Conservation (phyloP, 2,113 vertebrate genomes). For the Calidris pugnax region DNA sequence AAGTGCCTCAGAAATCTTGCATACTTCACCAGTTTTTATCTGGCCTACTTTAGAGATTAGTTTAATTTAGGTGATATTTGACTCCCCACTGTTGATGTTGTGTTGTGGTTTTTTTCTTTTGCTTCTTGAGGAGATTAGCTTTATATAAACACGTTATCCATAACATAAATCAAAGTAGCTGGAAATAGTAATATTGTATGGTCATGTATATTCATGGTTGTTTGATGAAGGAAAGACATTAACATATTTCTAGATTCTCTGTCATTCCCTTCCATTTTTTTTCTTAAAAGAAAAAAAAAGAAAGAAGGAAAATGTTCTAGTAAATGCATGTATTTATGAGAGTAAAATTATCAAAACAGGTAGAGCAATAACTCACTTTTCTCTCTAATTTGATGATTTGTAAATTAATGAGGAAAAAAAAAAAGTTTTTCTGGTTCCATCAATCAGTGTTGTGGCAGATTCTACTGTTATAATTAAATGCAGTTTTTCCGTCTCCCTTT, state of each 20-base stretch:
- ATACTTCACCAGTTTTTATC: background rate
- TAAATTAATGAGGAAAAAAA: background rate
- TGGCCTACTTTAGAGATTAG: background rate
- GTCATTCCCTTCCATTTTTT: background rate
- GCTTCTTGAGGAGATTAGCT: background rate
- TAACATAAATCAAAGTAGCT: slow-evolving; percentile 42
- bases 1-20: background rate
- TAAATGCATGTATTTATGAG: background rate
- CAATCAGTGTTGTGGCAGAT: background rate
- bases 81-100: background rate
- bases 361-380: background rate
- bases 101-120: background rate
- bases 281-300: background rate
- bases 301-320: background rate
- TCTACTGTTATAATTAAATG: background rate
- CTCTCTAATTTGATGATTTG: background rate
- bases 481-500: background rate
- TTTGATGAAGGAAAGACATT: slow-evolving; percentile 38
- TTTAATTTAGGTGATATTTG: slow-evolving; percentile 14
- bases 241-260: slow-evolving; percentile 32
- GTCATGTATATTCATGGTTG: slow-evolving; percentile 43
- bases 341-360: background rate
- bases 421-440: background rate
- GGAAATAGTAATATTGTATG: slow-evolving; percentile 12
- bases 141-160: slow-evolving; percentile 40